phyloP scores from a whole-genome alignment of 2,888 invertebrate genomes.

The Metopia argyrocephala region DNA sequence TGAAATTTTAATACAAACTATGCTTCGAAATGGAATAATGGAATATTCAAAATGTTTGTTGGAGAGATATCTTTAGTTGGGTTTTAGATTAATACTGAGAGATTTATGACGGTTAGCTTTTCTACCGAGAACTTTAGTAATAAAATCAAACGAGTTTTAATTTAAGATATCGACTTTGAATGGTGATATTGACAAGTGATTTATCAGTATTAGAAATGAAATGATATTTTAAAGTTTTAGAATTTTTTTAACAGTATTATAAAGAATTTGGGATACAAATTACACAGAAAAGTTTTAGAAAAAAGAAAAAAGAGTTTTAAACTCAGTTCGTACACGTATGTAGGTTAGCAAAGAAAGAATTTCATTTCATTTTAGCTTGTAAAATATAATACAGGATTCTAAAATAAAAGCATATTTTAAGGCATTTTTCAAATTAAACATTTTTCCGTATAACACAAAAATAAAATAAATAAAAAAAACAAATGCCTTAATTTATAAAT shows the following conservation, averaged over 20 bases:
- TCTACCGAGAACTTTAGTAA: conserved; percentile 20
- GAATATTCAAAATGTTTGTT: conserved; percentile 37
- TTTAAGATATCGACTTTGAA: not conserved
- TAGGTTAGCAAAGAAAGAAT: not conserved
- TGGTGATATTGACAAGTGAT: conserved; percentile 54
- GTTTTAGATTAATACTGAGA: conserved; percentile 2
- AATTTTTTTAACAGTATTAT: not conserved
- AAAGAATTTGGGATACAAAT: not conserved
- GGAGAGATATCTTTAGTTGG: not conserved
- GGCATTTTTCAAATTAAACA: too few relatives aligned
- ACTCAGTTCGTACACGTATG: too few relatives aligned
- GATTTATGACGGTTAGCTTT: conserved; percentile 39
- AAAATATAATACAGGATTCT: too few relatives aligned
- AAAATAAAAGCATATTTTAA: too few relatives aligned
- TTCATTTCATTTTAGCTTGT: not conserved
- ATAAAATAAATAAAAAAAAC: too few relatives aligned
- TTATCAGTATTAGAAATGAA: conserved; percentile 45
- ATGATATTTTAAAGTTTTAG: conserved; percentile 10
- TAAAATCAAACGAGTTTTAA: conserved; percentile 7
- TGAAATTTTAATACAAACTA: conserved; percentile 64
- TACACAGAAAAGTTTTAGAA: not conserved
- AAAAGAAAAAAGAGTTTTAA: too few relatives aligned
- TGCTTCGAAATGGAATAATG: too few relatives aligned
- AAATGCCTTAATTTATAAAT: too few relatives aligned
- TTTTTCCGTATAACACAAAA: too few relatives aligned